These are phyloP conservation scores for Nerophis ophidion DNA, from an alignment of 2,113 vertebrate species.

Conservation along the genomic window DNA sequence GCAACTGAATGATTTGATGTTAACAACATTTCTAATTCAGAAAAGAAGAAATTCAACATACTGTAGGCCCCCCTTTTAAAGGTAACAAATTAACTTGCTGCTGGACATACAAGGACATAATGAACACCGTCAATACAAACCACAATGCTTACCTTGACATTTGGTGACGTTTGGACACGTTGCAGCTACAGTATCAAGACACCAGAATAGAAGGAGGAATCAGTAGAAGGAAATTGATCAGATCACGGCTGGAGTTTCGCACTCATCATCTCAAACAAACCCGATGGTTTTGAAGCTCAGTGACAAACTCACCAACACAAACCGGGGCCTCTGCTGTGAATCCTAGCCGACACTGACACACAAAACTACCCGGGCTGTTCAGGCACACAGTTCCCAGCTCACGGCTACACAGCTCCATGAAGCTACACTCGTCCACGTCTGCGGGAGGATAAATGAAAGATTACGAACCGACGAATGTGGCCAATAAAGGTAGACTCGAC, in stretches of 20 bases:
- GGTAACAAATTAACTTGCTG: no score
- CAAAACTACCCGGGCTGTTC: slow-evolving; percentile 73
- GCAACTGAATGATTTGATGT: no score
- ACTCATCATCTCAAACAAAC: slow-evolving; percentile 10
- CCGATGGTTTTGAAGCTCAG: slow-evolving; percentile 9
- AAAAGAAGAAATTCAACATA: no score
- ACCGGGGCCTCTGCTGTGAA: slow-evolving; percentile 60
- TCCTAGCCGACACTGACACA: slow-evolving; percentile 67
- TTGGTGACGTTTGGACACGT: slow-evolving; percentile 43
- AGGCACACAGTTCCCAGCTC: slow-evolving; percentile 73
- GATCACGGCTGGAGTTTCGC: slow-evolving; percentile 3
- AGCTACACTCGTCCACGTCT: slow-evolving; percentile 77
- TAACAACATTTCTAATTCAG: no score
- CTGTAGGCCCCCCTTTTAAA: no score
- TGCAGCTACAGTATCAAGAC: slow-evolving; percentile 26
- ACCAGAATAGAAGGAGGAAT: not conserved
- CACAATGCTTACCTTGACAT: slow-evolving; percentile 48
- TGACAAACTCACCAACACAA: slow-evolving; percentile 62
- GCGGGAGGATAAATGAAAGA: not conserved
- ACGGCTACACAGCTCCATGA: slow-evolving; percentile 67
- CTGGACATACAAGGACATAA: not conserved
- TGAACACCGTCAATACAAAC: not conserved
- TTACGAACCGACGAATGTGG: not conserved
- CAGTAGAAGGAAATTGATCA: slow-evolving; percentile 8
- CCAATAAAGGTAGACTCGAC: not conserved